Conservation (phyloP, 1,140 invertebrate species). For the Lanistes nyassanus region DNA sequence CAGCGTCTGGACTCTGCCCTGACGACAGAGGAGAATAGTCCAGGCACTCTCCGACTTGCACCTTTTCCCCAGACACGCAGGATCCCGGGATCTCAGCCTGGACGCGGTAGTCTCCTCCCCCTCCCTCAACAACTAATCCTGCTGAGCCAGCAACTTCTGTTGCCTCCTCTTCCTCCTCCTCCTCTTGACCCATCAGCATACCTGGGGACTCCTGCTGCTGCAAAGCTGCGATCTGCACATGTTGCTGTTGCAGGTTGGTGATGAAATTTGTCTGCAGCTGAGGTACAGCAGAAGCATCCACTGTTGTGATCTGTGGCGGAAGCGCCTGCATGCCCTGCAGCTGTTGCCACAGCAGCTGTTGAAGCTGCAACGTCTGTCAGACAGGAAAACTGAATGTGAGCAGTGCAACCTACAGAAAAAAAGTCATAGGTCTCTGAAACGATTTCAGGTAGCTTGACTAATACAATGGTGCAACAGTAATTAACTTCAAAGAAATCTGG, state of each 20-base stretch:
- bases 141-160: background rate
- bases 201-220: background rate
- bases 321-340: constrained; percentile 55
- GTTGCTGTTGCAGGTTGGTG: constrained; percentile 1
- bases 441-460: too few species aligned
- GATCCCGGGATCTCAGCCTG: background rate
- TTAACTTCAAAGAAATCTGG: too few species aligned
- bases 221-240: constrained; percentile 11
- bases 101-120: background rate
- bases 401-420: too few species aligned
- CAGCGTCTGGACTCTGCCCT: background rate
- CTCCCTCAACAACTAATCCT: too few species aligned
- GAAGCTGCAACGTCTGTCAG: constrained; percentile 45
- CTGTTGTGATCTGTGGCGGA: constrained; percentile 47
- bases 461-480: too few species aligned
- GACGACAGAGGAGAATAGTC: background rate
- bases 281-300: constrained; percentile 17
- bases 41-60: background rate
- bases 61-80: background rate
- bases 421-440: too few species aligned
- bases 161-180: background rate
- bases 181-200: background rate
- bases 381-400: too few species aligned
- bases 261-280: background rate
- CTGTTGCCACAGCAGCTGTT: constrained; percentile 51